These are phyloP conservation scores for Listronotus oregonensis DNA, from an alignment of 1,140 invertebrate species.

Conservation along the genomic window DNA sequence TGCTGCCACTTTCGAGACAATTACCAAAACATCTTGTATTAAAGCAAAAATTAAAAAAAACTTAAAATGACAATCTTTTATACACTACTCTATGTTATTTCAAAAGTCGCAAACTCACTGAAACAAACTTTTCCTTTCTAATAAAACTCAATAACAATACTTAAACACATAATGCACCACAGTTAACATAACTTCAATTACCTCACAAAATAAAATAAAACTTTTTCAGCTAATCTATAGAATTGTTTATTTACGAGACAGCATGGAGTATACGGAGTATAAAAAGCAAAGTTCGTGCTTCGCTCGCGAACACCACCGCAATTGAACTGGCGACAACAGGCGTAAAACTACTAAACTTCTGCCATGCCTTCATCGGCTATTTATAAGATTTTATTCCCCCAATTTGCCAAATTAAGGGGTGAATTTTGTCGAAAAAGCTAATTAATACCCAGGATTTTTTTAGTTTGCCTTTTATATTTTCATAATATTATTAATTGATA, in stretches of 20 bases:
- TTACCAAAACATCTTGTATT: no score
- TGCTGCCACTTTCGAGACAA: no score
- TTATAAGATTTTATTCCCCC: slow-evolving; percentile 37
- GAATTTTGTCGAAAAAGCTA: slow-evolving; percentile 20
- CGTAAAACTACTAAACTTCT: slow-evolving; percentile 34
- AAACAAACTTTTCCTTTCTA: no score
- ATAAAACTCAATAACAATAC: not conserved
- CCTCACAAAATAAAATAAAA: not conserved
- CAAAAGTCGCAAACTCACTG: no score
- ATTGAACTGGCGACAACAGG: slow-evolving; percentile 26
- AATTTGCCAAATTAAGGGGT: slow-evolving; percentile 33
- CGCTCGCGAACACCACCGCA: slow-evolving; percentile 24
- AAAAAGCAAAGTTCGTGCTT: slow-evolving; percentile 27
- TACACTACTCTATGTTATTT: no score
- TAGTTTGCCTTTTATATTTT: slow-evolving; percentile 6
- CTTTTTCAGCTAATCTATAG: slow-evolving; percentile 13
- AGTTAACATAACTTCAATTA: no score
- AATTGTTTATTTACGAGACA: slow-evolving; percentile 27
- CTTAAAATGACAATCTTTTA: no score
- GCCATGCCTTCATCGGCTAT: slow-evolving; percentile 30
- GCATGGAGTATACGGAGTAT: slow-evolving; percentile 3
- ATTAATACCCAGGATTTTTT: slow-evolving; percentile 16
- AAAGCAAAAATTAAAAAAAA: no score
- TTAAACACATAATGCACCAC: no score
- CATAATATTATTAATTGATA: not conserved